Percentiles rank a stretch among this genome's conserved stretches.
Conservation (phyloP, 2,888 invertebrate genomes). For the Rhimphoctona megacephalus region DNA sequence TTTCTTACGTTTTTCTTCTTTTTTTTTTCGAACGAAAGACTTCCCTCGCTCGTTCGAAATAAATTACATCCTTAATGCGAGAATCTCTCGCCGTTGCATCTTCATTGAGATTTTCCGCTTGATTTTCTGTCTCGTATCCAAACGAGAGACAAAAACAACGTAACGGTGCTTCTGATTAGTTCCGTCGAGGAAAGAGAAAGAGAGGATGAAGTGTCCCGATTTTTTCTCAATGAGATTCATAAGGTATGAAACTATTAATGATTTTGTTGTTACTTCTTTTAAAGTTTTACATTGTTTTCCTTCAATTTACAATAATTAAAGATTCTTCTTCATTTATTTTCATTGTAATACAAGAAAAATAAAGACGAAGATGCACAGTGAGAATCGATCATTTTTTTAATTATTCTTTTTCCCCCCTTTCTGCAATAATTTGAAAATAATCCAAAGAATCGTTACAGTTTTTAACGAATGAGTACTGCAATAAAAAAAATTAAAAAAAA, state of each 20-base stretch:
- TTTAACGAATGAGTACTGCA: not conserved
- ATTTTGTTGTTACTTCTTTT: not conserved
- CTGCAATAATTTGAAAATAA: not conserved
- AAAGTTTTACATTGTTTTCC: not conserved
- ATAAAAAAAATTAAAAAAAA: not conserved
- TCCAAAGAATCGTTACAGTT: not conserved
- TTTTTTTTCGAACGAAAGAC: constrained; percentile 5
- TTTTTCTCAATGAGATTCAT: constrained; percentile 22
- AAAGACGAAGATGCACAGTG: too few species aligned
- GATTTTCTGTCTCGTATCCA: constrained; percentile 42
- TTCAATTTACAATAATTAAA: not conserved
- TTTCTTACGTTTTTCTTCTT: constrained; percentile 6
- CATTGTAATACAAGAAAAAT: too few species aligned
- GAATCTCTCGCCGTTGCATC: constrained; percentile 29
- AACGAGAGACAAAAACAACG: constrained; percentile 36
- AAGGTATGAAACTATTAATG: not conserved
- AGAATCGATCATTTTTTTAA: too few species aligned
- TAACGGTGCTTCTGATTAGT: constrained; percentile 56
- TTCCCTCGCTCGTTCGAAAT: not conserved
- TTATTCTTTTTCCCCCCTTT: too few species aligned
- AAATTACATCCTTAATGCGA: constrained; percentile 41
- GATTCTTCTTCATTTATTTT: not conserved
- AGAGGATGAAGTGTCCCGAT: not conserved
- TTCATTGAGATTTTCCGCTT: constrained; percentile 35
- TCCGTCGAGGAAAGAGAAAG: constrained; percentile 18